These are phyloP conservation scores for Ibycter americanus DNA, from an alignment of 2,797 vertebrate genomes.

Conservation along the genomic window DNA sequence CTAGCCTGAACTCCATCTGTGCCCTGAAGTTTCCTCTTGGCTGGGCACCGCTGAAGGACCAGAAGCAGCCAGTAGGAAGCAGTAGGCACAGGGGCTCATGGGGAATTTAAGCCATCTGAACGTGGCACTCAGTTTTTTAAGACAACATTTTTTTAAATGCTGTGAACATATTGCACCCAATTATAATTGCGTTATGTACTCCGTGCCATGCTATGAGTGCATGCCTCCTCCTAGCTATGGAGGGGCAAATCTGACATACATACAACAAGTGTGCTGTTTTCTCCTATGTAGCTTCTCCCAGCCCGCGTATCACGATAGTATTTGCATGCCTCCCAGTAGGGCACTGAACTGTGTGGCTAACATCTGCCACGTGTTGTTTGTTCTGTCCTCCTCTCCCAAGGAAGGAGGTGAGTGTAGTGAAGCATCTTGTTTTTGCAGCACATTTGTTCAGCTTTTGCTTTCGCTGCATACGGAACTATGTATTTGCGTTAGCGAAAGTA, in stretches of 20 bases:
- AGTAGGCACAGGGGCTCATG: constrained; percentile 66
- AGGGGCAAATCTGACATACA: constrained; percentile 52
- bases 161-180: constrained; percentile 68
- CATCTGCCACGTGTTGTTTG: constrained; percentile 67
- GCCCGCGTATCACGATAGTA: constrained; percentile 28
- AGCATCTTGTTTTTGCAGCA: constrained; percentile 60
- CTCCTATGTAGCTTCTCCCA: neutral
- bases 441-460: constrained; percentile 52
- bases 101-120: constrained; percentile 72
- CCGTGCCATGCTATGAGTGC: constrained; percentile 28
- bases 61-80: constrained; percentile 73
- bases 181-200: constrained; percentile 60
- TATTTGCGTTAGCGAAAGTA: neutral
- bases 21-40: constrained; percentile 73
- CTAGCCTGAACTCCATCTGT: constrained; percentile 74
- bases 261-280: constrained; percentile 48
- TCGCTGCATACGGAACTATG: neutral
- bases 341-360: constrained; percentile 63
- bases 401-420: constrained; percentile 60
- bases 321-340: constrained; percentile 59
- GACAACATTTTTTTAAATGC: constrained; percentile 30
- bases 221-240: constrained; percentile 30
- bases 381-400: constrained; percentile 61
- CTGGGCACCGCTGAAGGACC: constrained; percentile 69
- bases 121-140: constrained; percentile 50